A percentile compares a stretch with the other conserved stretches of the same genome.
These are phyloP conservation scores for Fistularia commersonii DNA, from an alignment of 2,797 vertebrate species.

Conservation along the genomic window DNA sequence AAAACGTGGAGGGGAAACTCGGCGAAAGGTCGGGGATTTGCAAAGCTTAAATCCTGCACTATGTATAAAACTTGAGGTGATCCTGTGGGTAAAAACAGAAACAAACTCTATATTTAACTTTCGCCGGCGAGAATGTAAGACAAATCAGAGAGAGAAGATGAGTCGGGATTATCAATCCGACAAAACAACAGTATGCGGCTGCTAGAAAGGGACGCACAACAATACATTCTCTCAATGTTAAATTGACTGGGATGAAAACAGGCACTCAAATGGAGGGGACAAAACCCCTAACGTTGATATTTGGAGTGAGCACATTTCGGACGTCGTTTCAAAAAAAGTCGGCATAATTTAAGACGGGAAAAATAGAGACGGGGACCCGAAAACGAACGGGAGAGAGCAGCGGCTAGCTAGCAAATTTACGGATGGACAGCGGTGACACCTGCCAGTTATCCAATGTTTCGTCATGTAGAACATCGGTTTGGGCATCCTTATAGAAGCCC, in stretches of 20 bases:
- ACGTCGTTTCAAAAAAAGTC: neutral
- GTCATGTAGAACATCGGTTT: too few relatives aligned
- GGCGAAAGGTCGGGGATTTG: conserved; percentile 52
- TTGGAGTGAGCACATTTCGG: too few relatives aligned
- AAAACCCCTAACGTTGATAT: too few relatives aligned
- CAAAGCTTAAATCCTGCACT: conserved; percentile 46
- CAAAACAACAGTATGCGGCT: neutral
- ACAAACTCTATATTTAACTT: conserved; percentile 35
- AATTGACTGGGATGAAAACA: too few relatives aligned
- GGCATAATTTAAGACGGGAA: neutral
- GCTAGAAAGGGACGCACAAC: neutral
- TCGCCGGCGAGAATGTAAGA: conserved; percentile 11
- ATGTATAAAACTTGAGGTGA: conserved; percentile 58
- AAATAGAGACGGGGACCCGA: neutral
- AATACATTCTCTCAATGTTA: neutral
- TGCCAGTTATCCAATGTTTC: neutral
- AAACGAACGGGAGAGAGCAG: conserved; percentile 19
- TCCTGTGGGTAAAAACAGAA: conserved; percentile 35
- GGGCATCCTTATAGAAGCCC: too few relatives aligned
- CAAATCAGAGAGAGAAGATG: neutral
- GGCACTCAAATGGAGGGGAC: too few relatives aligned
- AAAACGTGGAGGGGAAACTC: neutral
- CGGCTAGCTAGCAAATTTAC: neutral
- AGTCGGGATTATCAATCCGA: neutral
- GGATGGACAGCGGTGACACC: neutral